Evolutionary conservation across 2,113 vertebrate species (phyloP), one percentile per base, ranked within the genome.

Genomic region (Acinonyx jubatus): DNA sequence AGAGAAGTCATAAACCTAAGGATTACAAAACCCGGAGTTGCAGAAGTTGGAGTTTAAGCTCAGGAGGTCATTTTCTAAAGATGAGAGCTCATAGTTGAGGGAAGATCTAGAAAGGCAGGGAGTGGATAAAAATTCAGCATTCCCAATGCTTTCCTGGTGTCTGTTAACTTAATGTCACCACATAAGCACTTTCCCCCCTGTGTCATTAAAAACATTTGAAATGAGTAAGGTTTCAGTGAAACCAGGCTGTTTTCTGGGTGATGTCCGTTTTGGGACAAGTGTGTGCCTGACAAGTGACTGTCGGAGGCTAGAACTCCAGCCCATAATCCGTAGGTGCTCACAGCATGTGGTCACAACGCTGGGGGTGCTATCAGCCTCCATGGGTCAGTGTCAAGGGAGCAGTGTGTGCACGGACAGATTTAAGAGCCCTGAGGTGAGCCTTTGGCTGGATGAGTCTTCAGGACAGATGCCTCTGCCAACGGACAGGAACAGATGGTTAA

Each of bases 401-500:
- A 86, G n/a, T 12, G 7, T 23, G 31, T 45, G 23, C 57, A 80
- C 57, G 14, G 1, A 3, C 18, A 36, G 74, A 65, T 18, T 10
- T 11, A 4, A 66, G 33, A 48, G 21, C 65, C 80, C 19, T 0
- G 23, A 93, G 85, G 86, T 94, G 88, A 63, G 65, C 74, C 0
- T 74, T n/a, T 33, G 80, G 13, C 33, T 13, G 4, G 0, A 8
- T 63, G 15, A 31, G 27, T 55, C 48, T 25, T 4, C 14, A 57
- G 31, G 69, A 79, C 36, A 45, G 95, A 71, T 89, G 73, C 9
- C 15, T 73, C 5, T 38, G 83, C 55, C 50, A 52, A 57, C 29
- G 52, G 94, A 63, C 63, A 76, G 90, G 36, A 79, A 16, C 96
- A 97, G 93, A 91, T 94, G 79, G 48, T 23, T 48, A 38, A 16